phyloP scores from a whole-genome alignment of 1,140 invertebrate species.

The Drosophila gunungcola region DNA sequence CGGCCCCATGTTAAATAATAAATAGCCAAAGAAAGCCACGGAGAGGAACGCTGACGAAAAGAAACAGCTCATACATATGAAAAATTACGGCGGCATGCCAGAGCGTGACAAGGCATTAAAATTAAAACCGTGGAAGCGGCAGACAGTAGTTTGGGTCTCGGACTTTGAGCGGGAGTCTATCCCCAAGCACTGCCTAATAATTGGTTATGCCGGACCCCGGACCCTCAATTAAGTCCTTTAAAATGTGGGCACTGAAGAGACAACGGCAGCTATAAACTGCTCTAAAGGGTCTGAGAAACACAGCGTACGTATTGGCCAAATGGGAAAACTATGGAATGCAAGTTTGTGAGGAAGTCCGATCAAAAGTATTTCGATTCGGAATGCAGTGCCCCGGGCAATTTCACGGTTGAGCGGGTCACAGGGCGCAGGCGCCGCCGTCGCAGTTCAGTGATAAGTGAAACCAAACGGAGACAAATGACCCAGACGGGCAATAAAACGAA shows the following conservation, averaged over 20 bases:
- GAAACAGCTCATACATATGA: slow-evolving; percentile 46
- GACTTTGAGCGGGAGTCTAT: slow-evolving; percentile 13
- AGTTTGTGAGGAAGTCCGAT: neutral
- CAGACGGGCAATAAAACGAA: slow-evolving; percentile 33
- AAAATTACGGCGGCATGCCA: slow-evolving; percentile 64
- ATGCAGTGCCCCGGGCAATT: slow-evolving; percentile 15
- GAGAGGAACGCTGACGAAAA: slow-evolving; percentile 39
- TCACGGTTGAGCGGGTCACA: slow-evolving; percentile 32
- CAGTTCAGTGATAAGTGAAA: slow-evolving; percentile 27
- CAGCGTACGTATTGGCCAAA: neutral
- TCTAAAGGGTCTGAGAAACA: neutral
- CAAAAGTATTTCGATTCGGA: neutral
- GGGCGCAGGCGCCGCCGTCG: slow-evolving; percentile 30
- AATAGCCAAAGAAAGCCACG: slow-evolving; percentile 54
- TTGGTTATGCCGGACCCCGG: slow-evolving; percentile 61
- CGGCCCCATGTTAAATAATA: slow-evolving; percentile 63
- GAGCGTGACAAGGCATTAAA: slow-evolving; percentile 68
- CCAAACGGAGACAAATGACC: slow-evolving; percentile 50
- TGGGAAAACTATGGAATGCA: neutral
- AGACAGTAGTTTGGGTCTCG: slow-evolving; percentile 28
- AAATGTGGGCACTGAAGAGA: slow-evolving; percentile 52
- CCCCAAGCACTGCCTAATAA: slow-evolving; percentile 48
- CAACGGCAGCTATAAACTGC: slow-evolving; percentile 18
- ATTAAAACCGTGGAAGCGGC: slow-evolving; percentile 1
- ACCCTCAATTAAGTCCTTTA: slow-evolving; percentile 70